Evolutionary conservation across 1,140 invertebrate genomes (phyloP).

Genomic region (Formica exsecta): DNA sequence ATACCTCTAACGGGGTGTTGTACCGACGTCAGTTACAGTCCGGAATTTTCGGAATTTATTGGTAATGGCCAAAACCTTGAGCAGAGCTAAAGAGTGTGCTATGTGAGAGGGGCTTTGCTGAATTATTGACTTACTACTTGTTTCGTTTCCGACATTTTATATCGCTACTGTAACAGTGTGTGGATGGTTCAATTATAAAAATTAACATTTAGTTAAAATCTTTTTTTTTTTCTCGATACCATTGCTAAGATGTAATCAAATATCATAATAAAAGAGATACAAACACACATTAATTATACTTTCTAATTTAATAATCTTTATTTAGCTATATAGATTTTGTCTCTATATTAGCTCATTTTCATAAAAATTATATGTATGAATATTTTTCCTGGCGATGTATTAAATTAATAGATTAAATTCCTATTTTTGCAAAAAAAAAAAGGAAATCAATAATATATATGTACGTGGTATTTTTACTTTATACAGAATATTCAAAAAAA

Average conservation of each 20-base stretch:
- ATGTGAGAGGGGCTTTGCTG: not conserved
- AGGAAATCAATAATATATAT: not conserved
- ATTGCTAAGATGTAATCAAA: not conserved
- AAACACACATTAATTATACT: not conserved
- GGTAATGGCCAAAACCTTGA: constrained; percentile 61
- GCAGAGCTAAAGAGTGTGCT: constrained; percentile 38
- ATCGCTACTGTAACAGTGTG: not conserved
- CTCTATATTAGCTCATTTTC: not conserved
- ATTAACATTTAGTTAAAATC: not conserved
- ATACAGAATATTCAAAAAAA: too few relatives aligned
- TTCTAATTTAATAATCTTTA: not conserved
- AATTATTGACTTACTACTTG: constrained; percentile 32
- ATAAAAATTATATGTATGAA: not conserved
- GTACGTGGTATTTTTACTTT: not conserved
- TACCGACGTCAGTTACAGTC: constrained; percentile 70
- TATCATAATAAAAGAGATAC: not conserved
- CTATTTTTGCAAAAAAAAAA: not conserved
- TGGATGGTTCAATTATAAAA: too few relatives aligned
- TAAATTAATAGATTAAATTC: constrained; percentile 5
- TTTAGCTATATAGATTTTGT: not conserved
- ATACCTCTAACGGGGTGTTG: constrained; percentile 65
- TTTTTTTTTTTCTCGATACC: not conserved
- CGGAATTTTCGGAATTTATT: constrained; percentile 58
- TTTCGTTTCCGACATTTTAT: constrained; percentile 16
- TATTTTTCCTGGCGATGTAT: not conserved